phyloP scores from a whole-genome alignment of 2,888 invertebrate genomes.

The Drosophila falleni region DNA sequence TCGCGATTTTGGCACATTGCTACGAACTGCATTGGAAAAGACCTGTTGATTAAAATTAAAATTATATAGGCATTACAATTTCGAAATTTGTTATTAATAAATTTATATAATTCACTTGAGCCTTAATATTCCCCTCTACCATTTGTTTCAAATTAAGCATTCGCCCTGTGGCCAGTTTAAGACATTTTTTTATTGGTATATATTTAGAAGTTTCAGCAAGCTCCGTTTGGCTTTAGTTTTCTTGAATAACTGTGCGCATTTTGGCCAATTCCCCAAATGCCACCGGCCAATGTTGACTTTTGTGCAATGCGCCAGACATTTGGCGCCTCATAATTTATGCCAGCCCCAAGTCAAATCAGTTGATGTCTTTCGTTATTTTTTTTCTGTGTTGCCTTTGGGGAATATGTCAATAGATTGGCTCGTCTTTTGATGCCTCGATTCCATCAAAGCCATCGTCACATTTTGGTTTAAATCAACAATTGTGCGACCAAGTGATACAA shows the following conservation, averaged over 20 bases:
- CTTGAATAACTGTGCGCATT: constrained; percentile 58
- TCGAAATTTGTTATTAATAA: not conserved
- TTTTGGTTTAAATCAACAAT: constrained; percentile 48
- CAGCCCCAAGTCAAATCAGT: constrained; percentile 33
- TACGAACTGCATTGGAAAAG: not conserved
- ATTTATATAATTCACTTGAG: not conserved
- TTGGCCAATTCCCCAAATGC: constrained; percentile 11
- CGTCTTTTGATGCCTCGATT: constrained; percentile 38
- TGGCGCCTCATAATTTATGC: constrained; percentile 51
- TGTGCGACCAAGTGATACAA: constrained; percentile 34
- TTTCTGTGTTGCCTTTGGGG: constrained; percentile 39
- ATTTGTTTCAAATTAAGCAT: constrained; percentile 12
- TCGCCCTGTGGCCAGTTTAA: constrained; percentile 8
- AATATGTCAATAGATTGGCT: constrained; percentile 51
- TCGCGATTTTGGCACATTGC: constrained; percentile 18
- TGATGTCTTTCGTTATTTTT: constrained; percentile 25
- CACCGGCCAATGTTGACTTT: constrained; percentile 45
- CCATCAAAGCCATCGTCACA: constrained; percentile 24
- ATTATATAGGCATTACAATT: too few relatives aligned
- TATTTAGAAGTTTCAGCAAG: constrained; percentile 4
- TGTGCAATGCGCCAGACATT: constrained; percentile 52
- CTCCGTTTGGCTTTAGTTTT: constrained; percentile 59
- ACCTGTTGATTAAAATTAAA: constrained; percentile 13
- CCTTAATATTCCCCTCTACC: not conserved
- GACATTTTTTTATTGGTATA: not conserved